phyloP scores from a whole-genome alignment of 1,140 invertebrate species.

The Pogonus chalceus region DNA sequence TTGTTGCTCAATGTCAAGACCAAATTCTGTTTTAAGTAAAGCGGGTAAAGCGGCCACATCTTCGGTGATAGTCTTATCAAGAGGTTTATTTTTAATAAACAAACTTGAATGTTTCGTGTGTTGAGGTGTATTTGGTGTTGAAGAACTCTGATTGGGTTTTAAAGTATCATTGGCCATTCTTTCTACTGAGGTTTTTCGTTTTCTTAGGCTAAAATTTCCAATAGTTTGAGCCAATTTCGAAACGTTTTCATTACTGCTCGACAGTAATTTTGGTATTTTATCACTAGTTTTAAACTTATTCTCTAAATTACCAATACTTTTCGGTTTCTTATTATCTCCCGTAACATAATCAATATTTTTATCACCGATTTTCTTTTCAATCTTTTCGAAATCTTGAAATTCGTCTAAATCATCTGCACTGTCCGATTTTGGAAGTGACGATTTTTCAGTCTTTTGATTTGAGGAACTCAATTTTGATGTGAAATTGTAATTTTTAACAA shows the following conservation, averaged over 20 bases:
- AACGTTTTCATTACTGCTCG: constrained; percentile 29
- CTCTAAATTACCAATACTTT: constrained; percentile 8
- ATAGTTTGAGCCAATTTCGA: constrained; percentile 34
- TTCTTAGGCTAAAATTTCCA: constrained; percentile 39
- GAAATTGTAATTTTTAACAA: constrained; percentile 30
- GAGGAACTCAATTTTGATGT: constrained; percentile 14
- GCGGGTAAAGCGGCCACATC: neutral
- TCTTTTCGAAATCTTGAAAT: constrained; percentile 5
- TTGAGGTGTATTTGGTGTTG: constrained; percentile 40
- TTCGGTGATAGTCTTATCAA: neutral
- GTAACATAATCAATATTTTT: constrained; percentile 14
- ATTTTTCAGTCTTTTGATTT: constrained; percentile 14
- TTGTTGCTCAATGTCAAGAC: neutral
- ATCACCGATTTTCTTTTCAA: constrained; percentile 14
- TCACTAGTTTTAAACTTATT: neutral
- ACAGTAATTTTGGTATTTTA: constrained; percentile 23
- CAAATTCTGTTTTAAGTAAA: neutral
- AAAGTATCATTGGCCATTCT: constrained; percentile 40
- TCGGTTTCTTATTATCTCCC: constrained; percentile 15
- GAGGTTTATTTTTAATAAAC: neutral
- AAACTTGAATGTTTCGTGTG: neutral
- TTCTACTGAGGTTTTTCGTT: constrained; percentile 44
- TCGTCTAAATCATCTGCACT: constrained; percentile 9
- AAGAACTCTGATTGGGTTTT: constrained; percentile 42
- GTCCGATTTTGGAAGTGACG: constrained; percentile 9